Conservation (phyloP, 2,888 invertebrate genomes). For the Nymphalis c-album region DNA sequence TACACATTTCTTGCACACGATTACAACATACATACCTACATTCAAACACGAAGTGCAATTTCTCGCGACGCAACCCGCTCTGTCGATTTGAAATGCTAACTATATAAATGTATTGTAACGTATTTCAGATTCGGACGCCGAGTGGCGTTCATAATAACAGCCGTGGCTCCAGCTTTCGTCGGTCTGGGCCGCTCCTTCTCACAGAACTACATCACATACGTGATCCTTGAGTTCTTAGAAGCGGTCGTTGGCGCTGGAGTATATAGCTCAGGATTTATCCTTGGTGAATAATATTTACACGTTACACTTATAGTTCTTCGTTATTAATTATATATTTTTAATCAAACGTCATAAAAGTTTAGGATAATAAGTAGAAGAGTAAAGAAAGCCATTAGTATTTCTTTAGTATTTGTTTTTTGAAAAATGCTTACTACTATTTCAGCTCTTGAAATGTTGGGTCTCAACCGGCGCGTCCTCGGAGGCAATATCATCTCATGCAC, state of each 20-base stretch:
- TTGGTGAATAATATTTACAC: conserved; percentile 40
- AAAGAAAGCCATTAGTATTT: too few relatives aligned
- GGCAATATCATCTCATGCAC: conserved; percentile 84
- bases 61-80: too few relatives aligned
- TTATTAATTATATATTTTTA: not conserved
- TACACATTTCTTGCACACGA: too few relatives aligned
- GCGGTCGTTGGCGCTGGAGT: conserved; percentile 65
- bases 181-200: conserved; percentile 45
- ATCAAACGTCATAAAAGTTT: not conserved
- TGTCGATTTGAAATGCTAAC: too few relatives aligned
- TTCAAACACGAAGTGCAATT: too few relatives aligned
- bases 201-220: conserved; percentile 55
- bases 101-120: not conserved
- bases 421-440: conserved; percentile 27
- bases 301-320: not conserved
- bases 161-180: conserved; percentile 43
- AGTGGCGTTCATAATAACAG: conserved; percentile 52
- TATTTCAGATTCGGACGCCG: conserved; percentile 48
- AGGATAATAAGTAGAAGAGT: too few relatives aligned
- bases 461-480: conserved; percentile 82
- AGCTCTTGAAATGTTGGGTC: conserved; percentile 56
- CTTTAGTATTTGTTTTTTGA: too few relatives aligned
- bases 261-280: conserved; percentile 68
- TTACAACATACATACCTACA: too few relatives aligned
- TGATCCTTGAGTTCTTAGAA: conserved; percentile 64